Percentiles rank a stretch among this genome's conserved stretches.
Conservation (phyloP, 2,113 vertebrate genomes). For the Callaeas wilsoni region DNA sequence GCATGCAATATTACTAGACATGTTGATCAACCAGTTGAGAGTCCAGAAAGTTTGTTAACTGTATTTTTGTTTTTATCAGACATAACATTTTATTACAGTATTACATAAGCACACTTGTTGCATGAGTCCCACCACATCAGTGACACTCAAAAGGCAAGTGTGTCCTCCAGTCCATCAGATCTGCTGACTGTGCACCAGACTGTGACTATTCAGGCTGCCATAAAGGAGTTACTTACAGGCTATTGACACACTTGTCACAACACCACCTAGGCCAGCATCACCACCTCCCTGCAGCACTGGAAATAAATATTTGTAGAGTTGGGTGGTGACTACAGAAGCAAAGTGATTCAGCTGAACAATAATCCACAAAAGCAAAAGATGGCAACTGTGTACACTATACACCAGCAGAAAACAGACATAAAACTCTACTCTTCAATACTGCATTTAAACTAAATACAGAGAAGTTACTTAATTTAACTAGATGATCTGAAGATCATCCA, state of each 20-base stretch:
- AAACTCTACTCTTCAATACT: neutral
- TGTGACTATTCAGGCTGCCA: neutral
- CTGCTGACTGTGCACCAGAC: neutral
- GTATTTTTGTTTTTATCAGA: neutral
- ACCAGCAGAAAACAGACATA: neutral
- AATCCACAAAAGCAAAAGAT: neutral
- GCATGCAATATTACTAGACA: neutral
- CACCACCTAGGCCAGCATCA: neutral
- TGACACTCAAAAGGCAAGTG: neutral
- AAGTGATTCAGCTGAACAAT: neutral
- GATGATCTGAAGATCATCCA: neutral
- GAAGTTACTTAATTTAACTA: neutral
- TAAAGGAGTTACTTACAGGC: neutral
- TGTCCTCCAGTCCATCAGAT: neutral
- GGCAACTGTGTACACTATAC: neutral
- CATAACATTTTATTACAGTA: neutral
- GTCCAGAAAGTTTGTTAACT: neutral
- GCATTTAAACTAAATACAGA: neutral
- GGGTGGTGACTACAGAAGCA: neutral
- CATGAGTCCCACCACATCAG: neutral
- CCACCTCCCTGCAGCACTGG: neutral
- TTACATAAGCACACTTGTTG: neutral
- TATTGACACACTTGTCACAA: neutral
- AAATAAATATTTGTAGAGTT: neutral
- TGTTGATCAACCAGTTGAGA: neutral